These are phyloP conservation scores for Numenius phaeopus DNA, from an alignment of 2,797 vertebrate species.

Conservation along the genomic window DNA sequence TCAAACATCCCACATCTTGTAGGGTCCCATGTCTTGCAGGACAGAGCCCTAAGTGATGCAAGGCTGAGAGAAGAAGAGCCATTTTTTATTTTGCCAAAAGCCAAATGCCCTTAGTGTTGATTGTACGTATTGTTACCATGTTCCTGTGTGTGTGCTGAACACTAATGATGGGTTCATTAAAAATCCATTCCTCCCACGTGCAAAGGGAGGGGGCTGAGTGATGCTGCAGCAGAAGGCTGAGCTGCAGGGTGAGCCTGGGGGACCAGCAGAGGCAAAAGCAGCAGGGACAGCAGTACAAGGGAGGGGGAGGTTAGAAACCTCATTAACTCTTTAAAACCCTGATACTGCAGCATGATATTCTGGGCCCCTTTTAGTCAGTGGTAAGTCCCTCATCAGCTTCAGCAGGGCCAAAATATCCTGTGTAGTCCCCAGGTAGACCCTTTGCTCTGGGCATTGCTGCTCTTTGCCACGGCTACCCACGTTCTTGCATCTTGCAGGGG, in stretches of 20 bases:
- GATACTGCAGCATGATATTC: not conserved
- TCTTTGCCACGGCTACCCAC: fast-evolving
- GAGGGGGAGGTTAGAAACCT: not conserved
- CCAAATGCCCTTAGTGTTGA: not conserved
- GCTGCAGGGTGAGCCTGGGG: not conserved
- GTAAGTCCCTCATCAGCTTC: not conserved
- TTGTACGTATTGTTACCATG: not conserved
- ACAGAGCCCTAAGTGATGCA: not conserved
- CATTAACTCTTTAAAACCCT: not conserved
- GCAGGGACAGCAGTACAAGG: not conserved
- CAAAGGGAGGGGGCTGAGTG: not conserved
- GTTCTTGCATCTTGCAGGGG: not conserved
- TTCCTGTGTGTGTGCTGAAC: not conserved
- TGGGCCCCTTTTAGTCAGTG: not conserved
- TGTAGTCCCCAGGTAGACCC: not conserved
- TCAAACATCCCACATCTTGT: not conserved
- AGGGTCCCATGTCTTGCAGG: not conserved
- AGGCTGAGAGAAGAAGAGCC: not conserved
- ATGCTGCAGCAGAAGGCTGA: not conserved
- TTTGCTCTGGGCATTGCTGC: fast-evolving
- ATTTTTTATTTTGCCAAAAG: slow-evolving; percentile 24
- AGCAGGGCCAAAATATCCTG: not conserved
- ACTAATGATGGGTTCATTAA: slow-evolving; percentile 26
- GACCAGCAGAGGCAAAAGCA: not conserved
- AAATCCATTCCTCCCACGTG: not conserved